Base-by-base conservation (phyloP, 2,888 invertebrate species). In the Agrochola circellaris region DNA sequence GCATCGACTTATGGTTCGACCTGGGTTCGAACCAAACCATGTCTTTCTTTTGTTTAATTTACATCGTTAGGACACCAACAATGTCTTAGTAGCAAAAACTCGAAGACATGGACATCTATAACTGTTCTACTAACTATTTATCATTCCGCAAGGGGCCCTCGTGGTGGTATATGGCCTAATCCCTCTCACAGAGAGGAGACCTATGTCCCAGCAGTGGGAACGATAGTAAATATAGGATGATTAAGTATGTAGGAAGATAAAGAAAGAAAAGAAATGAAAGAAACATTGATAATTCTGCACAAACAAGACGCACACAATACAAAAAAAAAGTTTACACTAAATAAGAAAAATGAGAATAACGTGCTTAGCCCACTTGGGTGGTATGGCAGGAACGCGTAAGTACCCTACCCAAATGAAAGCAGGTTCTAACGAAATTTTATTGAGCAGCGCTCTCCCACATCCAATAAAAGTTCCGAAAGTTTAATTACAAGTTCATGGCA, bases 401-500 rank as follows among this genome's bases (percentile, higher is more conserved):
- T 51, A 51, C 23, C 1, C 23, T n/a, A 23, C 15, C 13, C 20
- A n/a, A 58, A 68, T 56, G 9, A 38, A 56, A 56, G 11, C n/a
- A n/a, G n/a, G 23, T 20, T 20, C 13, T 54, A 30, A 15, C 8
- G 3, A 51, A 34, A 38, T 38, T 7, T 13, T 58, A 34, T 34
- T n/a, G 2, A 34, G 48, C 0, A n/a, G 60, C 2, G 20, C 6
- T 64, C 23, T 62, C 23, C 17, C n/a, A 68, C 38, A n/a, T 17
- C 9, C 9, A 42, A 23, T 73, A 42, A 30, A 34, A 26, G 0
- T 23, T 54, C 2, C 45, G 34, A 51, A 56, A 30, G 15, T 56
- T 66, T 58, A 13, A 23, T 30, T 51, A 30, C 62, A 79, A 76
- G 72, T 85, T 67, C 70, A 85, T 62, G 42, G 64, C 17, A 73